Evolutionary conservation across 2,888 invertebrate species (phyloP), one percentile per base, ranked within the genome.

Genomic region (Euproctis similis): DNA sequence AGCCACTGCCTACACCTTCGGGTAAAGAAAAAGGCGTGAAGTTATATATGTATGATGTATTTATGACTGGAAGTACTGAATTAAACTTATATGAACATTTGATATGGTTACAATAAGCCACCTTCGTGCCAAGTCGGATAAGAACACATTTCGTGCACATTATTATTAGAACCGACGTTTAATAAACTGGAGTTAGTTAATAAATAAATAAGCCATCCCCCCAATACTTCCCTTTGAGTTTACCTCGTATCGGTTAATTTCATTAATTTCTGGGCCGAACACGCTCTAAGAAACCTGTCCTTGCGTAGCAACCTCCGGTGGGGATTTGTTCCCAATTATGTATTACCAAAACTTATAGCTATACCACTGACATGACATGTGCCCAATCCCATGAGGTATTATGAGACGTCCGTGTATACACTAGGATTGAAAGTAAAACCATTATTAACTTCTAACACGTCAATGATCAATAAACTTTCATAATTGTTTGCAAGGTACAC

Each of bases 261-360:
- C 68, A 81, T 82, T 81, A 81, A 77, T 77, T 69, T 72, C 63
- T 67, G 66, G 51, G 52, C 57, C 58, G 64, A 69, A 66, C 78
- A 77, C 78, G 78, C 77, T 69, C 77, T 65, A 65, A 67, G 69
- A 62, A 66, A 63, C 65, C 66, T 64, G 73, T 68, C 74, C 70
- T 69, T 66, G 59, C 65, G 56, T 54, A 59, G 55, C 51, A 57
- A 59, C 58, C 59, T 66, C 72, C 76, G 58, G 72, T 73, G 59
- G 76, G 80, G 78, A 80, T 76, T 76, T 77, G 62, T 71, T 71
- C 70, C 77, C 77, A 77, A 81, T 81, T 77, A 78, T 71, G 70
- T 76, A 76, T 71, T 73, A 71, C 62, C 59, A 59, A 67, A 78
- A 76, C 72, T 78, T 75, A 56, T n/a, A n/a, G 63, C 53, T 65